Evolutionary conservation across 2,888 invertebrate genomes (phyloP).

Genomic region (Eupithecia subumbrata): DNA sequence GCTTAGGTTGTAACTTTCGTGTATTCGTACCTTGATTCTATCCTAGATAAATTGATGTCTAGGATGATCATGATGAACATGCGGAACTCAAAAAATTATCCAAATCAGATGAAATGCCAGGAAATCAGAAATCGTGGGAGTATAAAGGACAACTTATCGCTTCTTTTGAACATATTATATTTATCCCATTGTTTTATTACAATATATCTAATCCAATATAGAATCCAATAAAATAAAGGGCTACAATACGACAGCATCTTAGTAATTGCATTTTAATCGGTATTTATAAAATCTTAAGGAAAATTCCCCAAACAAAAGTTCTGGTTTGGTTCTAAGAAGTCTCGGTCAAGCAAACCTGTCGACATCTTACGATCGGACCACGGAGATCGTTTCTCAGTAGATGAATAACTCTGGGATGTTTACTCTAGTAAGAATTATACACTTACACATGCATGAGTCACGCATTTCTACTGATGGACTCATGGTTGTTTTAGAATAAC

Average conservation of each 20-base stretch:
- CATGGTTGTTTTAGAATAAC: slow-evolving; percentile 33
- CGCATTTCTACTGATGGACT: slow-evolving; percentile 42
- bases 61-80: not conserved
- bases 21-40: no score
- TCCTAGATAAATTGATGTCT: no score
- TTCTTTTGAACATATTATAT: not conserved
- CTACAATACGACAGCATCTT: not conserved
- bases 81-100: not conserved
- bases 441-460: slow-evolving; percentile 50
- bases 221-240: not conserved
- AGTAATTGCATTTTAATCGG: not conserved
- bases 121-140: not conserved
- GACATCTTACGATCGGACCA: slow-evolving; percentile 9
- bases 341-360: not conserved
- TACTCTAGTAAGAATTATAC: slow-evolving; percentile 42
- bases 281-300: not conserved
- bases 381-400: slow-evolving; percentile 63
- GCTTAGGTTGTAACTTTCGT: no score
- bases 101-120: not conserved
- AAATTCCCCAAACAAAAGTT: not conserved
- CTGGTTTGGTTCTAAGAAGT: not conserved
- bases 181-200: not conserved
- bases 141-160: not conserved
- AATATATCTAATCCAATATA: not conserved
- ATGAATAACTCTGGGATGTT: slow-evolving; percentile 57